These are phyloP conservation scores for Catocala fraxini DNA, from an alignment of 2,888 invertebrate genomes.

Conservation along the genomic window DNA sequence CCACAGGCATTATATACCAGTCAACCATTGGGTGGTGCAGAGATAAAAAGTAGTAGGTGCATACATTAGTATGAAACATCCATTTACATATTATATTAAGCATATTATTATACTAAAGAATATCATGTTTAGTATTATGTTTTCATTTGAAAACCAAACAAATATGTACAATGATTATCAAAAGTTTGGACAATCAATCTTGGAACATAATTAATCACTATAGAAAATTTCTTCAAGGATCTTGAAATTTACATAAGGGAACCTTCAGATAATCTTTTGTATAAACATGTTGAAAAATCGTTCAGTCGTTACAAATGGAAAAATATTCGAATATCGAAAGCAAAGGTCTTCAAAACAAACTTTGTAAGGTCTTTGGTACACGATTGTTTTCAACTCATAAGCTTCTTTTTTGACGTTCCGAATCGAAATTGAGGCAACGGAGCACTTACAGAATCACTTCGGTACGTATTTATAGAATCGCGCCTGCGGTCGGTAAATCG, in stretches of 20 bases:
- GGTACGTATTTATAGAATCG: not conserved
- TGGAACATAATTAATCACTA: conserved; percentile 14
- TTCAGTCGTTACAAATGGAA: conserved; percentile 6
- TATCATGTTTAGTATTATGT: too few relatives aligned
- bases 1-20: too few relatives aligned
- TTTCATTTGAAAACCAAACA: not conserved
- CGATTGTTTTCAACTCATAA: not conserved
- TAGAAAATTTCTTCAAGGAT: conserved; percentile 4
- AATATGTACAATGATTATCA: not conserved
- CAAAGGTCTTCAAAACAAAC: not conserved
- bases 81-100: too few relatives aligned
- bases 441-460: not conserved
- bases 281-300: conserved; percentile 16
- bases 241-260: conserved; percentile 7
- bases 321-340: not conserved
- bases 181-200: conserved; percentile 6
- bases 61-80: too few relatives aligned
- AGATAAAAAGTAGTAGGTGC: too few relatives aligned
- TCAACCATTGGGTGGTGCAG: too few relatives aligned
- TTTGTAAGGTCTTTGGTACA: not conserved
- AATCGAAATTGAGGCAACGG: not conserved
- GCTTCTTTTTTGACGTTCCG: not conserved
- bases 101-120: too few relatives aligned
- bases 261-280: conserved; percentile 6
- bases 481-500: too few relatives aligned